Base-by-base conservation (phyloP, 23 tunicate species). In the Aplidium turbinatum region DNA sequence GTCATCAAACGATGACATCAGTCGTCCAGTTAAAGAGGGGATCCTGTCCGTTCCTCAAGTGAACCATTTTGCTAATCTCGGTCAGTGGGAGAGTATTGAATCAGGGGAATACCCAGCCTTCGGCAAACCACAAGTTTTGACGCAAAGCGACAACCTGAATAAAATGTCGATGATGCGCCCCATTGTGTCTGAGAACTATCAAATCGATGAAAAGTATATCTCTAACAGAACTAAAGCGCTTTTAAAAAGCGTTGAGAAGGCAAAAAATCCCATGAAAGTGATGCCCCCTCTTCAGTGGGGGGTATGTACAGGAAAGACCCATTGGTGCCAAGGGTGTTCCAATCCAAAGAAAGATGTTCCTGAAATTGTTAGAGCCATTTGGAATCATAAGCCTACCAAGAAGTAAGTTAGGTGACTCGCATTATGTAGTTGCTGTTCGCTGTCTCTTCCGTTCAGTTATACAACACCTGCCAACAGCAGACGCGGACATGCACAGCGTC, bases 21-120 rank as follows among this genome's bases (percentile, higher is more conserved):
- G n/a, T n/a, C n/a, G n/a, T n/a, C n/a, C n/a, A n/a, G n/a, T n/a
- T n/a, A n/a, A n/a, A n/a, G n/a, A n/a, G n/a, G n/a, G n/a, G n/a
- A n/a, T n/a, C n/a, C n/a, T n/a, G n/a, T n/a, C 50, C 50, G 50
- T 42, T 11, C 11, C 13, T 16, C 11, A 42, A 42, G 16, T 42
- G 13, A 6, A 4, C 26, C 31, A 47, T 28, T 47, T 70, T 13
- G 35, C 36, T 9, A 48, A 47, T 23, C 58, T 47, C 3, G 76
- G 76, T 3, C 58, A 47, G 26, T 70, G 76, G 76, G 11, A 9
- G 23, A 27, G 24, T 46, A 46, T 70, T 27, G 76, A 70, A 48
- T 23, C 9, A 22, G 76, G 76, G 76, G 76, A 70, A 4, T 70
- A 47, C 58, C 76, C 76, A 3, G 76, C 76, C 23, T 70, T 70